Evolutionary conservation across 2,888 invertebrate species (phyloP).

Genomic region (Fissipunctia ypsillon): DNA sequence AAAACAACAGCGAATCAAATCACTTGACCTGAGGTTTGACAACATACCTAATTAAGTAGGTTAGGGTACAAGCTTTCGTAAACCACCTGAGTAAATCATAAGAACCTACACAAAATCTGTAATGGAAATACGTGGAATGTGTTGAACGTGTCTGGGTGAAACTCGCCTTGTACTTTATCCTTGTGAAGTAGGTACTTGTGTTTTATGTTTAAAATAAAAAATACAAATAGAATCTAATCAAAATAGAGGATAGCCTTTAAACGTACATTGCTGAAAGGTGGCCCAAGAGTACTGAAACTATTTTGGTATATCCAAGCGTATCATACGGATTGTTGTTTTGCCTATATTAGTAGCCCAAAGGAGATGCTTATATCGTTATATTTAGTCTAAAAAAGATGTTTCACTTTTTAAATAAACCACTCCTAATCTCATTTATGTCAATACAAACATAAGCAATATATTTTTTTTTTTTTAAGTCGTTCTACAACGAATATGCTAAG

Average conservation of each 20-base stretch:
- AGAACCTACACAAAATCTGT: slow-evolving; percentile 4
- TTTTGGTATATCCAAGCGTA: no score
- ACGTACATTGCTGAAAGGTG: no score
- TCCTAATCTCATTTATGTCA: background rate
- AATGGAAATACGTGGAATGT: background rate
- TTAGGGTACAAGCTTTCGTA: background rate
- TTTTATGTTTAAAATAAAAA: background rate
- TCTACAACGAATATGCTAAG: background rate
- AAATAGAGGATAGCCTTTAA: background rate
- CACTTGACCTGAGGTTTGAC: slow-evolving; percentile 6
- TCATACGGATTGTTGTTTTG: background rate
- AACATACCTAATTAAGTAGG: background rate
- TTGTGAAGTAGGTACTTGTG: background rate
- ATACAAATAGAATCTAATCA: background rate
- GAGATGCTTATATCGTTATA: background rate
- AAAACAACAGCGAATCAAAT: slow-evolving; percentile 9
- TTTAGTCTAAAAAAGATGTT: background rate
- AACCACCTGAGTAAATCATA: background rate
- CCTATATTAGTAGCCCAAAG: background rate
- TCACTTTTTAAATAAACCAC: background rate
- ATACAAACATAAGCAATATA: background rate
- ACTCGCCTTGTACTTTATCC: background rate
- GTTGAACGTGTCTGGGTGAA: background rate
- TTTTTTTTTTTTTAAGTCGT: background rate
- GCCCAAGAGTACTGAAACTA: background rate